These are phyloP conservation scores for Hyposoter didymator DNA, from an alignment of 2,888 invertebrate species.

Conservation along the genomic window DNA sequence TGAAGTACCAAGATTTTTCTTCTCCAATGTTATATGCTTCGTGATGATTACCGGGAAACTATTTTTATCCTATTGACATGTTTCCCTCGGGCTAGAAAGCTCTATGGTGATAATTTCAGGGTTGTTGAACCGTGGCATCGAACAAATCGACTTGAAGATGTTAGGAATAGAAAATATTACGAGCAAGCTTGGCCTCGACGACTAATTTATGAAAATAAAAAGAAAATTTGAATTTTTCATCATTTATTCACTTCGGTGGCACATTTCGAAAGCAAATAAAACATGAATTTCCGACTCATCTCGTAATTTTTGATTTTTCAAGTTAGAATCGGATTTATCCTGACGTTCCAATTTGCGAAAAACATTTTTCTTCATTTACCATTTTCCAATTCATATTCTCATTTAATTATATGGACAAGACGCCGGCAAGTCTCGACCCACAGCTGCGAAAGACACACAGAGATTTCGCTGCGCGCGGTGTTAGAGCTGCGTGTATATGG, in stretches of 20 bases:
- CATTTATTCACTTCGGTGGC: neutral
- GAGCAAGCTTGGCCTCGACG: conserved; percentile 57
- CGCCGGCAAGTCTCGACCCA: conserved; percentile 75
- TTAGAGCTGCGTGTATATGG: conserved; percentile 66
- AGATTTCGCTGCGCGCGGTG: conserved; percentile 48
- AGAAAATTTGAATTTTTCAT: neutral
- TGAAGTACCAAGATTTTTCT: neutral
- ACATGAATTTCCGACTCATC: neutral
- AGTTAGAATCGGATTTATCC: neutral
- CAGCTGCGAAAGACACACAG: conserved; percentile 71
- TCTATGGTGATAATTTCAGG: neutral
- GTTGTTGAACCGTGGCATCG: neutral
- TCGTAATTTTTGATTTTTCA: neutral
- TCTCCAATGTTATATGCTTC: neutral
- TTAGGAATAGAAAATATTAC: neutral
- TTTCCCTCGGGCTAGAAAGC: neutral
- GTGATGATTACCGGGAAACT: neutral
- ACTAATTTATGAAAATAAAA: neutral
- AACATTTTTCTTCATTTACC: neutral
- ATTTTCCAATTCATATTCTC: neutral
- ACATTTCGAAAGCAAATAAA: neutral
- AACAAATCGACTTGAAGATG: neutral
- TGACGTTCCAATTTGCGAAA: neutral
- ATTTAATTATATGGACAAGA: conserved; percentile 51
- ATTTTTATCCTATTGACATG: neutral